Conservation (phyloP, 2,888 invertebrate species). For the Pandemis corylana region DNA sequence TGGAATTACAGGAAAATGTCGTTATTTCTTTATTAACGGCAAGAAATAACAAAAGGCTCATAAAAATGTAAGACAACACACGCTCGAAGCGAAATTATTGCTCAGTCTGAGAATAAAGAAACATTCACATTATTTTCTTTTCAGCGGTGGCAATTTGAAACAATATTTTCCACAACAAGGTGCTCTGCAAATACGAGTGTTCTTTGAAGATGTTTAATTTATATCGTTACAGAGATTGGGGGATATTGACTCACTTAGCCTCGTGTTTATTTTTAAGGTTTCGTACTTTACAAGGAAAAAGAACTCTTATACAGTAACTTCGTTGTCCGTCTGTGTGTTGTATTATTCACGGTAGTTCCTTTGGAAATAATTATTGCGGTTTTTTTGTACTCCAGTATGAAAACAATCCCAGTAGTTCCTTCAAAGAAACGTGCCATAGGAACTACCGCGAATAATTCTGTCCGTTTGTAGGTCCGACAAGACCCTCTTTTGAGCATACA, state of each 20-base stretch:
- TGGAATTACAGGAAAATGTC: conserved; percentile 64
- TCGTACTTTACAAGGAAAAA: no score
- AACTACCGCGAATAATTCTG: no score
- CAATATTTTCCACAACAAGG: conserved; percentile 54
- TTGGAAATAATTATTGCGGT: no score
- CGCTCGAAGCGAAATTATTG: conserved; percentile 61
- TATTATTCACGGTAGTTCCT: no score
- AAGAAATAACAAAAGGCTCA: conserved; percentile 48
- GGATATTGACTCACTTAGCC: conserved; percentile 10
- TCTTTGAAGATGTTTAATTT: conserved; percentile 9
- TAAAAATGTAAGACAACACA: conserved; percentile 55
- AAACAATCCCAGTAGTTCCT: no score
- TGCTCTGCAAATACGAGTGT: conserved; percentile 31
- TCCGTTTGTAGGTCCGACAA: no score
- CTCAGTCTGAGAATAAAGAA: conserved; percentile 58
- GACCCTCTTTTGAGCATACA: no score
- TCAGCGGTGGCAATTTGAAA: conserved; percentile 52
- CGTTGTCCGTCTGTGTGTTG: no score
- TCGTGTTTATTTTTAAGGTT: conserved; percentile 2
- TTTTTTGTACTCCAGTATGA: no score
- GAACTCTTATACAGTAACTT: no score
- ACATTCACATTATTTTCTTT: conserved; percentile 58
- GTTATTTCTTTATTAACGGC: conserved; percentile 30
- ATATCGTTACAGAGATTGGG: conserved; percentile 16
- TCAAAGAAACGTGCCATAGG: no score